Evolutionary conservation across 2,797 vertebrate species (phyloP).

Genomic region (Orestias chungarensis): DNA sequence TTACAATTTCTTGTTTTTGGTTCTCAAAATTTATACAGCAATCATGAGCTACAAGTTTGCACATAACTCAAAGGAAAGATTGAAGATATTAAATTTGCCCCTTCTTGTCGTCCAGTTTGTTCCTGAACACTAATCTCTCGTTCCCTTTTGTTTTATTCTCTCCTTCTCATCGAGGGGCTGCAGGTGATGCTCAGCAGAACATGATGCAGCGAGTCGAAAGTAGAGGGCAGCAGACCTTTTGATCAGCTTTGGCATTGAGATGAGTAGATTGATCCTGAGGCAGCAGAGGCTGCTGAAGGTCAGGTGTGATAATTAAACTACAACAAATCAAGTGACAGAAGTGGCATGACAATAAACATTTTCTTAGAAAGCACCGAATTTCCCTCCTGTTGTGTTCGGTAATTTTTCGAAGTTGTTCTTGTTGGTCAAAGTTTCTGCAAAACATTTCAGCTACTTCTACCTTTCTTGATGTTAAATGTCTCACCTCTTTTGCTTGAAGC

Average conservation of each 20-base stretch:
- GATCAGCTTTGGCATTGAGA: slow-evolving; percentile 28
- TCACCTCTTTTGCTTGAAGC: slow-evolving; percentile 29
- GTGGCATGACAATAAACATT: not conserved
- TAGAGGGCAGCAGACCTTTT: slow-evolving; percentile 28
- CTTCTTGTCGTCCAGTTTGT: not conserved
- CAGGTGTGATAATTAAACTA: slow-evolving; percentile 21
- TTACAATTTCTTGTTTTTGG: not conserved
- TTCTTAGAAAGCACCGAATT: slow-evolving; percentile 4
- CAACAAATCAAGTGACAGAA: slow-evolving; percentile 6
- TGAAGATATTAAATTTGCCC: not conserved
- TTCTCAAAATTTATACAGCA: not conserved
- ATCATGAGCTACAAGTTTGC: not conserved
- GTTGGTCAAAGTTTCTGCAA: slow-evolving; percentile 8
- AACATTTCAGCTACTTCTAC: slow-evolving; percentile 5
- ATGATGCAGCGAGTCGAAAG: slow-evolving; percentile 17
- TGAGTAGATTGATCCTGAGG: slow-evolving; percentile 30
- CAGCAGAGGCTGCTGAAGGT: slow-evolving; percentile 2
- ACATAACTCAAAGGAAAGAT: not conserved
- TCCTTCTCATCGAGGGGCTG: slow-evolving; percentile 13
- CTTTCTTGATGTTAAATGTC: slow-evolving; percentile 18
- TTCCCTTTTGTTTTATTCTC: slow-evolving; percentile 9
- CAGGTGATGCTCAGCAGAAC: not conserved
- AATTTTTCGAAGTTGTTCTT: slow-evolving; percentile 6
- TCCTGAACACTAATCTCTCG: slow-evolving; percentile 10
- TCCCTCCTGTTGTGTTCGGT: not conserved